Base-by-base conservation (phyloP, 2,797 vertebrate species). In the Malacoraja senta region DNA sequence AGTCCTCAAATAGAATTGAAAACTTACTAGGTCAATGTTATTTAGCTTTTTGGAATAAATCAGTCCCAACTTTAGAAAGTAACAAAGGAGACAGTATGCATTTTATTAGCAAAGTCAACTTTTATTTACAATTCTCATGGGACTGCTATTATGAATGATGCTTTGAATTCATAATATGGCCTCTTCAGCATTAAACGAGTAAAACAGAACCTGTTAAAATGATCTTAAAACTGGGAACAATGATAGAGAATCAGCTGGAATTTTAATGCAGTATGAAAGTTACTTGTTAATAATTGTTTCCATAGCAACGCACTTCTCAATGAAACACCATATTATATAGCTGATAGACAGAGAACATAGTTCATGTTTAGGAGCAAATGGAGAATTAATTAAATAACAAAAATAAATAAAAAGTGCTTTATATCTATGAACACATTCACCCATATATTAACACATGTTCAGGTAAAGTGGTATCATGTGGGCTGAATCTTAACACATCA, bases 191-290 rank as follows among this genome's bases (percentile, higher is more conserved):
- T 44, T 76, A 92, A 53, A 12, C 71, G n/a, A 29, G 12, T 53
- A 58, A 92, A 53, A n/a, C 90, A 92, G 71, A 86, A 32, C n/a
- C 84, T 88, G 38, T 38, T 92, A 76, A 53, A 91, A 92, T 53
- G 13, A n/a, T 92, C 71, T 53, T 53, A 58, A 53, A 92, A 92
- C 26, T 26, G 24, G 63, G 0, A 24, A 38, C 17, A n/a, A 12
- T 53, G 53, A 91, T 38, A 35, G 19, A 71, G 17, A 71, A 91
- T 91, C 63, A 76, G 38, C 71, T 58, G 68, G 71, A 92, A 92
- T 74, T 92, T 76, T 53, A 92, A 92, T 76, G 29, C 12, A 29
- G 3, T 91, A 76, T 7, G 12, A 24, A 53, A 76, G 76, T 17
- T 1, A 92, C 71, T 91, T 72, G 65, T 71, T 74, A 17, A 76